Percentiles rank a stretch among this genome's conserved stretches.
phyloP scores from a whole-genome alignment of 2,797 vertebrate species.

The Furcifer pardalis region DNA sequence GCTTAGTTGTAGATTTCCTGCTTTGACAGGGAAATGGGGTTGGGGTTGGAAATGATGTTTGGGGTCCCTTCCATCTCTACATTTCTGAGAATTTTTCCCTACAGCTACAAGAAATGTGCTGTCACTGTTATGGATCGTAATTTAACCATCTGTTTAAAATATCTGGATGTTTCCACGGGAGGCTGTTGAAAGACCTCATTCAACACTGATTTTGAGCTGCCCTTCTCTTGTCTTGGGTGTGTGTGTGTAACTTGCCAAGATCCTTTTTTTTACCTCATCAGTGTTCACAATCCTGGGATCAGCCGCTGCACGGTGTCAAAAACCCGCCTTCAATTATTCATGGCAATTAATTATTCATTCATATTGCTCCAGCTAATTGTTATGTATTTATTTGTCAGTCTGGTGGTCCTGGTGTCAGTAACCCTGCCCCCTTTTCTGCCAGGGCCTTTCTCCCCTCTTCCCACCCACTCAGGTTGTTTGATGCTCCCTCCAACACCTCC shows the following conservation, averaged over 20 bases:
- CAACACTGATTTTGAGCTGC: too few species aligned
- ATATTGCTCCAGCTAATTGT: neutral
- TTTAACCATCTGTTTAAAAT: neutral
- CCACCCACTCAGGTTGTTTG: neutral
- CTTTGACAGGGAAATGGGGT: too few species aligned
- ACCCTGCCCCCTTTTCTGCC: neutral
- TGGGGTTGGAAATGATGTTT: too few species aligned
- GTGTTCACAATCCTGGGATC: neutral
- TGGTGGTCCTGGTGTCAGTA: accelerated
- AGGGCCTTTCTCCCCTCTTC: neutral
- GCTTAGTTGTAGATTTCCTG: too few species aligned
- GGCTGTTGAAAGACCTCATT: neutral
- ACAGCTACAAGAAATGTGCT: too few species aligned
- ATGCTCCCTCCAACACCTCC: neutral
- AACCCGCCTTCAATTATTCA: conserved; percentile 44
- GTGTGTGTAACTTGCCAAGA: neutral
- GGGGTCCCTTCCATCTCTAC: too few species aligned
- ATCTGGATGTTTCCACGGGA: neutral
- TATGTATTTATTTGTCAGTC: conserved; percentile 12
- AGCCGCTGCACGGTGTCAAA: neutral
- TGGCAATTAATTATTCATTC: conserved; percentile 23
- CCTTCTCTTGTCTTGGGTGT: neutral
- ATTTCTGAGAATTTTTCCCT: too few species aligned
- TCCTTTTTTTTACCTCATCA: accelerated
- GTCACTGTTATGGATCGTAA: neutral